Evolutionary conservation across 2,888 invertebrate genomes (phyloP), one percentile per base, ranked within the genome.

Genomic region (Andrena bucephala): DNA sequence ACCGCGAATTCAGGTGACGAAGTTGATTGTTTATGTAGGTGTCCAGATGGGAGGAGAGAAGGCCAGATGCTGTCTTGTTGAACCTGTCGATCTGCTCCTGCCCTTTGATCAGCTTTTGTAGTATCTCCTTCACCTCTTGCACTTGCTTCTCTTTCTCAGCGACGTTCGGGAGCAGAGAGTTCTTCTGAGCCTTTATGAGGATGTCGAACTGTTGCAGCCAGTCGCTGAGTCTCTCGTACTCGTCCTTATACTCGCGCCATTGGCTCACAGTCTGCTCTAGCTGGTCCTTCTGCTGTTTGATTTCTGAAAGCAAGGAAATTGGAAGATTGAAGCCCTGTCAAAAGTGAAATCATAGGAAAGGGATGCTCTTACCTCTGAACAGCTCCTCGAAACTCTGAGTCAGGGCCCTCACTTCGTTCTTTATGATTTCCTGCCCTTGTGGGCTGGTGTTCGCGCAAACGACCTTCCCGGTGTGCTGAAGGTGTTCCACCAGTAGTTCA

Each of bases 151-250:
- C 96, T 92, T 98, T 98, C 90, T 98, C 98, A 67, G 96, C 95
- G 0, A 98, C 95, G 74, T 96, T 97, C 2, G 97, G 96, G 31
- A 97, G 95, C 13, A 98, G 94, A 29, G 97, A 97, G 31, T 97
- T 96, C 94, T 98, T 98, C 90, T 98, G 97, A 76, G 98, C 97
- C 93, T 98, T 98, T 13, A 98, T 97, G 8, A 98, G 95, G 89
- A 98, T 98, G 90, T 98, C 98, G 91, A 97, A 97, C 93, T 98
- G 98, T 91, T 98, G 98, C 42, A 98, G 94, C 98, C 98, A 98
- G 93, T 98, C 98, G 69, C 98, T 98, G 20, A 98, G 94, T 81
- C 97, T 96, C 93, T 98, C 98, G 91, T 97, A 98, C 94, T 98
- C 98, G 91, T 98, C 98, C 94, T 98, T 98, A 94, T 97, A 98